Percentiles rank a stretch among this genome's conserved stretches.
These are phyloP conservation scores for Lophotriccus pileatus DNA, from an alignment of 2,797 vertebrate genomes.

Conservation along the genomic window DNA sequence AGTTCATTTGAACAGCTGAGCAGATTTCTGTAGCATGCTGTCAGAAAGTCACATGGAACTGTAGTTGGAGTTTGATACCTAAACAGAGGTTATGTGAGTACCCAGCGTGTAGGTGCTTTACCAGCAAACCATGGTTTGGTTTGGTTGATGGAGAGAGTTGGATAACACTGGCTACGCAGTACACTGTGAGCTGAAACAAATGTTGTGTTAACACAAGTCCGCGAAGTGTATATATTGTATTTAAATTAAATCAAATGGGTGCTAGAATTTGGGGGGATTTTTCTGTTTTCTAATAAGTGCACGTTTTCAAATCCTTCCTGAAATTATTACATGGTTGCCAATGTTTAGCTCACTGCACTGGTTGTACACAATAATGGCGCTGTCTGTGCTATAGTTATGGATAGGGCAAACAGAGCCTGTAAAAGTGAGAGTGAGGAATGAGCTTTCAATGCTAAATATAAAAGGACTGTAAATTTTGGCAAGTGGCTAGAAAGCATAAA, in stretches of 20 bases:
- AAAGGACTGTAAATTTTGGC: background rate
- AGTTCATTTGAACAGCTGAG: background rate
- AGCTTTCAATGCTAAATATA: background rate
- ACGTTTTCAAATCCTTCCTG: background rate
- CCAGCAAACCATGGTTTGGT: background rate
- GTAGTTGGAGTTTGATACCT: background rate
- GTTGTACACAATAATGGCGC: background rate
- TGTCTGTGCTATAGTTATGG: background rate
- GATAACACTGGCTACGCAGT: background rate
- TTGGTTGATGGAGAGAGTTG: background rate
- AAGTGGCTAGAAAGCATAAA: background rate
- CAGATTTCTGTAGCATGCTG: background rate
- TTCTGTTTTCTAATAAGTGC: background rate
- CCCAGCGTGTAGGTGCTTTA: background rate
- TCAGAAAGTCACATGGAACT: background rate
- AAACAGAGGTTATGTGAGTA: background rate
- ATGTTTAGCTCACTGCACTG: background rate
- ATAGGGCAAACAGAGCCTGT: background rate
- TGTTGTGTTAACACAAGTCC: background rate
- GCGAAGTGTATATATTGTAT: background rate
- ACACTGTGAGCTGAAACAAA: background rate
- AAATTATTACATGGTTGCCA: background rate
- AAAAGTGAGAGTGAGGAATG: background rate
- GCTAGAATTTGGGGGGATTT: background rate
- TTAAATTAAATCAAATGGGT: background rate